Conservation (phyloP, 2,113 vertebrate species). For the Periophthalmodon schlosseri region DNA sequence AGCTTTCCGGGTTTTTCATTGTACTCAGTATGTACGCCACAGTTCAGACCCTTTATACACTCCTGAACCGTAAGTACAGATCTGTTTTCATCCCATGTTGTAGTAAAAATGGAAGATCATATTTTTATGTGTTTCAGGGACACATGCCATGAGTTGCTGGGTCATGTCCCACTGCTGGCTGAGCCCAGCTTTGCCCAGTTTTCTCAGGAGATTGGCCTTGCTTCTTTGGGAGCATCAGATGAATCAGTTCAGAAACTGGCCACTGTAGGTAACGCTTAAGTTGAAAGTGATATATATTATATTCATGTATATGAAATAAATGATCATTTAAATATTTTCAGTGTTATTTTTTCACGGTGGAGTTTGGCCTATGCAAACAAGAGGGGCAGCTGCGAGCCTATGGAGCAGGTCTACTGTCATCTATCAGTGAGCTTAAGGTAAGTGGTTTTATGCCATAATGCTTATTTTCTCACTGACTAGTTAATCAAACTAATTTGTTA, state of each 20-base stretch:
- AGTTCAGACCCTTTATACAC: slow-evolving; percentile 96
- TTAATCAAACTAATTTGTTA: background rate
- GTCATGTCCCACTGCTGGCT: slow-evolving; percentile 93
- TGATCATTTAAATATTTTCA: slow-evolving; percentile 53
- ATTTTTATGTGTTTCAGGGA: slow-evolving; percentile 76
- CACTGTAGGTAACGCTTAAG: slow-evolving; percentile 79
- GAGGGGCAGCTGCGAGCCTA: slow-evolving; percentile 92
- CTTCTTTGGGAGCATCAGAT: slow-evolving; percentile 95
- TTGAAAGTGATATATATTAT: background rate
- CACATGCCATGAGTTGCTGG: slow-evolving; percentile 96
- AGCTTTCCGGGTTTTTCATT: slow-evolving; percentile 98
- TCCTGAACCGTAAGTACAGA: slow-evolving; percentile 93
- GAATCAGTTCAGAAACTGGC: slow-evolving; percentile 95
- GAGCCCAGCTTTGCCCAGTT: slow-evolving; percentile 98
- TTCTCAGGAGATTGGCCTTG: slow-evolving; percentile 96
- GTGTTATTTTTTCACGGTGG: slow-evolving; percentile 99
- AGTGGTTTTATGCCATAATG: background rate
- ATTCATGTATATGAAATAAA: background rate
- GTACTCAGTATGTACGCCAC: slow-evolving; percentile 97
- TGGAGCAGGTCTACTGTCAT: slow-evolving; percentile 94
- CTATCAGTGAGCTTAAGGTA: slow-evolving; percentile 96
- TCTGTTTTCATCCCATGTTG: background rate
- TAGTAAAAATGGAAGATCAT: background rate
- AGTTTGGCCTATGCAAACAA: slow-evolving; percentile 97
- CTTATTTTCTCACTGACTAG: background rate